Evolutionary conservation across 2,888 invertebrate species (phyloP).

Genomic region (Allolobophora icterica): DNA sequence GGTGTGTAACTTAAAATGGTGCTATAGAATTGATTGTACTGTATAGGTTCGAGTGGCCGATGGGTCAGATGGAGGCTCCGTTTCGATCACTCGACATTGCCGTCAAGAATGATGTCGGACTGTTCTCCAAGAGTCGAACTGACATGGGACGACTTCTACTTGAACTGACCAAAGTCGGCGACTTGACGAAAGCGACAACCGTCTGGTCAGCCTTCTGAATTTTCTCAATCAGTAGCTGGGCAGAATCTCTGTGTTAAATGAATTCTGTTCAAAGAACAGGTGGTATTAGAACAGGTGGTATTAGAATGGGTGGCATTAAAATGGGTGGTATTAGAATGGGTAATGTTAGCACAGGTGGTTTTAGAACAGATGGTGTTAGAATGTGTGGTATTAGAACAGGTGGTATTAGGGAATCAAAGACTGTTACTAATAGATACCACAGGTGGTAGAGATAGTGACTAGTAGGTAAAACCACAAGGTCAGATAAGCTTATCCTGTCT

Average conservation of each 20-base stretch:
- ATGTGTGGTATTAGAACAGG: too few species aligned
- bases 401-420: too few species aligned
- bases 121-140: slow-evolving; percentile 80
- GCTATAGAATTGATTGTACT: not conserved
- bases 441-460: too few species aligned
- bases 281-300: not conserved
- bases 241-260: not conserved
- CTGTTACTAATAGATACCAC: too few species aligned
- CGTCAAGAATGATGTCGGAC: slow-evolving; percentile 69
- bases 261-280: not conserved
- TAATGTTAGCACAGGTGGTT: not conserved
- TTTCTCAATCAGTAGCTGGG: too few species aligned
- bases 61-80: slow-evolving; percentile 81
- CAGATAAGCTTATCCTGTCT: too few species aligned
- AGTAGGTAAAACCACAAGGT: too few species aligned
- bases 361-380: not conserved
- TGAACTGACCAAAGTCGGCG: slow-evolving; percentile 74
- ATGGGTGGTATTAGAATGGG: too few species aligned
- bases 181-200: slow-evolving; percentile 75
- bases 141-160: slow-evolving; percentile 71
- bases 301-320: not conserved
- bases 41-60: slow-evolving; percentile 80
- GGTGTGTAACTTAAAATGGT: too few species aligned
- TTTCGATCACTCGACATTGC: slow-evolving; percentile 82
- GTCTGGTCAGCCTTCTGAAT: slow-evolving; percentile 72